phyloP scores from a whole-genome alignment of 1,140 invertebrate species.

The Temnothorax curvispinosus region DNA sequence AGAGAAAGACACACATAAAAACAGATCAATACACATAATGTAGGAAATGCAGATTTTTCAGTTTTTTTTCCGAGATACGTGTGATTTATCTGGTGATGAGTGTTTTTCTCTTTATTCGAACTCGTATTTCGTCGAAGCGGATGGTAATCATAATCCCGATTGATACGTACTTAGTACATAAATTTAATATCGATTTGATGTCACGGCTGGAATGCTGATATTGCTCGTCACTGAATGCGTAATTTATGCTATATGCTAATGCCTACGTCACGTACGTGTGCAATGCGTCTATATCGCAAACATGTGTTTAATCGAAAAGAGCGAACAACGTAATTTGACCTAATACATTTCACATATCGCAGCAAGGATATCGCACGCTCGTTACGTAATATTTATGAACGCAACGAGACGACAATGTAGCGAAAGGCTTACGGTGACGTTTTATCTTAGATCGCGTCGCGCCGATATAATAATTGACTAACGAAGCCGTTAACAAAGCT shows the following conservation, averaged over 20 bases:
- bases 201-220: not conserved
- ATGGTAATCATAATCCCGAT: not conserved
- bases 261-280: not conserved
- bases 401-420: not conserved
- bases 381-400: constrained; percentile 21
- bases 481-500: constrained; percentile 20
- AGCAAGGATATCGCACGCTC: not conserved
- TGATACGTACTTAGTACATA: not conserved
- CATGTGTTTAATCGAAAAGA: not conserved
- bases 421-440: not conserved
- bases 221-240: not conserved
- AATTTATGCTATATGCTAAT: not conserved
- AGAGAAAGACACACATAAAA: not conserved
- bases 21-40: not conserved
- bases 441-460: constrained; percentile 20
- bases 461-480: constrained; percentile 32
- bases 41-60: not conserved
- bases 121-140: not conserved
- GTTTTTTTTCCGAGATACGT: not conserved
- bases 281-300: not conserved
- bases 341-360: not conserved
- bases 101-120: not conserved
- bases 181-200: not conserved
- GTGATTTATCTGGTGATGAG: not conserved
- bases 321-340: not conserved